Evolutionary conservation across 2,888 invertebrate genomes (phyloP), one percentile per base, ranked within the genome.

Genomic region (Heliconius ismenius): DNA sequence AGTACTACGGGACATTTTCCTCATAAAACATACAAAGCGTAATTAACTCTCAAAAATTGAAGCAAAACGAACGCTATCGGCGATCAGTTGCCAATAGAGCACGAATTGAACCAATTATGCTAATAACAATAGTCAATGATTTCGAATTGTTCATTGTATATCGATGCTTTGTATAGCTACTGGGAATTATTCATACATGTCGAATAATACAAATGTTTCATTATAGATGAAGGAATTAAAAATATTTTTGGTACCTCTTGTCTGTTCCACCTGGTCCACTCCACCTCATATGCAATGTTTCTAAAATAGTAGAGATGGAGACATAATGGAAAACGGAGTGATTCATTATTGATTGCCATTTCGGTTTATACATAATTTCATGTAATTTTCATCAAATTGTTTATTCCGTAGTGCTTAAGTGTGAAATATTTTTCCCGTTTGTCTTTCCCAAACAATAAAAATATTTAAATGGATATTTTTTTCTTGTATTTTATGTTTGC

Each of bases 81-180:
- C 63, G 84, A 86, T 84, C 83, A 83, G 84, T 83, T 83, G 74
- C 79, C 81, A 81, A 80, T 79, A 82, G 81, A 81, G 82, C 81
- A 80, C 81, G 79, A 87, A 86, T 87, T 86, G 84, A 85, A 81
- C 73, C 86, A 87, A 88, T 90, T 88, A 89, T 87, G 86, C 83
- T 85, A 85, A 88, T 76, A 85, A 77, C 72, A 75, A 77, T 68
- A 80, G 75, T 76, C 76, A 79, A 76, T 80, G 81, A 81, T 81
- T 82, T 79, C 81, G 76, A 78, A 82, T 80, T 79, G 82, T 81
- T 83, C 82, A 79, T 83, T 83, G 84, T 84, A 76, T 72, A 75
- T 72, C 74, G 74, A 76, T 76, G 39, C 76, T 70, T 70, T 36
- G 58, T 58, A 58, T 58, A 58, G 15, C 43, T 68, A 6, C 26